phyloP scores from a whole-genome alignment of 2,797 vertebrate species.

The Xiphorhynchus erythropygius region DNA sequence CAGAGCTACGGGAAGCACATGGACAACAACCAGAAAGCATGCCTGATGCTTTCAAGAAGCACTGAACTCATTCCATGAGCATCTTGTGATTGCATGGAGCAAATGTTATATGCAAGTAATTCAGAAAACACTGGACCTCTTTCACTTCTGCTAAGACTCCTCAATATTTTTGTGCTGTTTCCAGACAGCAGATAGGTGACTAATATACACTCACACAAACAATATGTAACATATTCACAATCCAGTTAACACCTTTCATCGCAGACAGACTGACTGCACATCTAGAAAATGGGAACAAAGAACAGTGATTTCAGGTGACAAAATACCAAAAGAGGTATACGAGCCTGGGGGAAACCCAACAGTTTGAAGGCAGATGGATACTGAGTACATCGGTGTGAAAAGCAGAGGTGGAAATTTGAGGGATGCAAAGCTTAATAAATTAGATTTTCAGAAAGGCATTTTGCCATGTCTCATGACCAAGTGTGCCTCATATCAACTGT shows the following conservation, averaged over 20 bases:
- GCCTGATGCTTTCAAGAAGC: not conserved
- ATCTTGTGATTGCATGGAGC: not conserved
- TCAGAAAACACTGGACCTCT: not conserved
- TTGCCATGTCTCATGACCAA: not conserved
- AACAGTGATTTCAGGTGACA: not conserved
- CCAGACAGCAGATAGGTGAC: not conserved
- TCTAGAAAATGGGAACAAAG: not conserved
- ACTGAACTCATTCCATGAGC: not conserved
- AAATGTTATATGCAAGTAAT: not conserved
- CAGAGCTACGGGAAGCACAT: not conserved
- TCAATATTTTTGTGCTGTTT: not conserved
- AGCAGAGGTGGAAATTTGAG: not conserved
- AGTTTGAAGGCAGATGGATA: not conserved
- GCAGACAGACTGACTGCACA: not conserved
- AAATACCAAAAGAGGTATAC: not conserved
- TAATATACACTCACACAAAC: not conserved
- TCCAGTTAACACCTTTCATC: not conserved
- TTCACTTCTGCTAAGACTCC: not conserved
- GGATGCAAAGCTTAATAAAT: not conserved
- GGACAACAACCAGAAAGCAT: not conserved
- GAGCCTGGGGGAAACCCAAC: fast-evolving
- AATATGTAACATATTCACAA: not conserved
- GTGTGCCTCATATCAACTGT: not conserved
- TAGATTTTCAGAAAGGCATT: not conserved
- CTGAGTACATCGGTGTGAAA: not conserved